Base-by-base conservation (phyloP, 92 coral and sea anemone genomes). In the Blastomussa wellsi region DNA sequence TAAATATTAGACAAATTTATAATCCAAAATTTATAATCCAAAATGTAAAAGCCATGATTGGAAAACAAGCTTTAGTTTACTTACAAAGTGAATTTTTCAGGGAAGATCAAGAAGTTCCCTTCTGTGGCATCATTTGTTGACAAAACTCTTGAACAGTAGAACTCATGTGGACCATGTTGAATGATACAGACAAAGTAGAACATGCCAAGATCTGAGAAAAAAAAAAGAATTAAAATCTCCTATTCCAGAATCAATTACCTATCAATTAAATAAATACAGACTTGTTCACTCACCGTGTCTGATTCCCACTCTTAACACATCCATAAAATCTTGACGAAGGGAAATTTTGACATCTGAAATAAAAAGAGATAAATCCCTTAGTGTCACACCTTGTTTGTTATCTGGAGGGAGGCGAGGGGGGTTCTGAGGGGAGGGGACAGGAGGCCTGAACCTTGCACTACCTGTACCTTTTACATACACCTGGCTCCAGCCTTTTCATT, bases 11-110 rank as follows among this genome's bases (percentile, higher is more conserved):
- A n/a, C 37, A 19, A 70, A 10, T 36, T 14, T 31, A 20, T n/a
- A n/a, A n/a, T n/a, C 10, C 7, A 1, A 28, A 48, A 24, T 20
- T 20, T n/a, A 32, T n/a, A 10, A 14, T 57, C 65, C 29, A 57
- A n/a, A n/a, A n/a, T n/a, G n/a, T n/a, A n/a, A n/a, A n/a, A n/a
- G 65, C 5, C 65, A 24, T 24, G 65, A 24, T 57, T 9, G 5
- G 5, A 57, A 57, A 57, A 49, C 10, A 49, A 1, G n/a, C n/a
- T n/a, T n/a, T n/a, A n/a, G n/a, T n/a, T 28, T n/a, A 87, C 98
- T 92, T 89, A 96, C 98, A 94, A 79, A 44, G 92, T 92, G 89
- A 96, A 96, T 84, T 92, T 92, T 75, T 96, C 95, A 72, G 97
- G 92, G 87, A 96, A 96, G 38, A 79, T 52, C 37, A 96, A 78